Percentiles rank a stretch among this genome's conserved stretches.
Conservation (phyloP, 2,113 vertebrate species). For the Platysternon megacephalum region DNA sequence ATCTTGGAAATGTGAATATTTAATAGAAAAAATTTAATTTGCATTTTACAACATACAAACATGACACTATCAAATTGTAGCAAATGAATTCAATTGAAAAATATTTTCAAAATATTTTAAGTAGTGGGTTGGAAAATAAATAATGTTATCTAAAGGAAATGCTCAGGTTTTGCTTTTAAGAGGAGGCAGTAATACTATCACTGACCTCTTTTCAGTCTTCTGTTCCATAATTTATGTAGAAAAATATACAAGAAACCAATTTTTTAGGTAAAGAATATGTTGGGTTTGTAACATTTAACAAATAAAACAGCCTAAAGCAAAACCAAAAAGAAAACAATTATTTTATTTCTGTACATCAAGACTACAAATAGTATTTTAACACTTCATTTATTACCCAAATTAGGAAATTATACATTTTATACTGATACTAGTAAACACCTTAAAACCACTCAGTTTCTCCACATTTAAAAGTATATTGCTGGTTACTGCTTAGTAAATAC, state of each 20-base stretch:
- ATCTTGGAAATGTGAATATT: conserved; percentile 41
- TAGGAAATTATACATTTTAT: conserved; percentile 84
- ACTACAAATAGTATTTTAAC: conserved; percentile 84
- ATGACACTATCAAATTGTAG: conserved; percentile 24
- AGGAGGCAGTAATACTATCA: conserved; percentile 29
- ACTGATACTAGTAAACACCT: conserved; percentile 80
- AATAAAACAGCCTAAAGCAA: conserved; percentile 76
- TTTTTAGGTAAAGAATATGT: conserved; percentile 27
- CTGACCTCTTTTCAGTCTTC: conserved; percentile 38
- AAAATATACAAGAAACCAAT: conserved; percentile 69
- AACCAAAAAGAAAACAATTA: conserved; percentile 74
- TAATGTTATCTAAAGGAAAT: conserved; percentile 48
- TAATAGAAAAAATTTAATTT: conserved; percentile 65
- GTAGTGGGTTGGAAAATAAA: conserved; percentile 69
- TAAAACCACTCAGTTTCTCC: conserved; percentile 72
- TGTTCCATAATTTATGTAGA: conserved; percentile 60
- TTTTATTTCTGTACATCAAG: conserved; percentile 81
- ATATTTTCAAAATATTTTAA: conserved; percentile 68
- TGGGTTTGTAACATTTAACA: conserved; percentile 55
- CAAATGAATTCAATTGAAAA: conserved; percentile 61
- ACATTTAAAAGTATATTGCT: conserved; percentile 80
- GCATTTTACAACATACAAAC: conserved; percentile 63
- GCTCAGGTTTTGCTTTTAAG: conserved; percentile 16
- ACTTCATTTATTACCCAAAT: conserved; percentile 82
- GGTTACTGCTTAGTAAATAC: conserved; percentile 67